Conservation (phyloP, 2,797 vertebrate genomes). For the Melopsittacus undulatus region DNA sequence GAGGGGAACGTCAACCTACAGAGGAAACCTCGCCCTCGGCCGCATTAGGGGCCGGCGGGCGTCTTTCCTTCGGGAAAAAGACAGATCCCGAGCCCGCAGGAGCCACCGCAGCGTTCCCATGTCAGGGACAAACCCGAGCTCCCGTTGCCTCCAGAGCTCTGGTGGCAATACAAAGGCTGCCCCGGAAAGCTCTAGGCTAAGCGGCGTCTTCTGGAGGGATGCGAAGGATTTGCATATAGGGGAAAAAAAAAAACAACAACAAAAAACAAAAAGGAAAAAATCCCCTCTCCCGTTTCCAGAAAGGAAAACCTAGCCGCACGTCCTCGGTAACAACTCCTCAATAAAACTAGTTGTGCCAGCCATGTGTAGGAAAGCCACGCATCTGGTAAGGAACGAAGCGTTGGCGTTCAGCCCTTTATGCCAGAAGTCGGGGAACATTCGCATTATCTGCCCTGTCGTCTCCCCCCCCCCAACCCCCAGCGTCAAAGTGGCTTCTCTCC, state of each 20-base stretch:
- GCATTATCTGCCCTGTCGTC: constrained; percentile 49
- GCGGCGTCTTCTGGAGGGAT: constrained; percentile 57
- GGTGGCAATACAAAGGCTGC: constrained; percentile 78
- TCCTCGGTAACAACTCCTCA: constrained; percentile 66
- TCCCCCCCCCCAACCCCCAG: background rate
- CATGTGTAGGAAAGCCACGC: constrained; percentile 52
- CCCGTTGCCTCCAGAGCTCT: constrained; percentile 68
- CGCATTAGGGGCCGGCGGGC: constrained; percentile 49
- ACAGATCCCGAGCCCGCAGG: constrained; percentile 57
- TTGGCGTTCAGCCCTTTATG: constrained; percentile 51
- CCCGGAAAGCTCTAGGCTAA: constrained; percentile 73
- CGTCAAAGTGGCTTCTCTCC: constrained; percentile 59
- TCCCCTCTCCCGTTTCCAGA: constrained; percentile 40
- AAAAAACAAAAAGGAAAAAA: background rate
- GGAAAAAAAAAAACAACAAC: background rate
- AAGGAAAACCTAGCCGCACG: constrained; percentile 60
- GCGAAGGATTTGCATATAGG: constrained; percentile 57
- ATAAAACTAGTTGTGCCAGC: constrained; percentile 76
- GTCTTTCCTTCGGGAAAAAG: constrained; percentile 55
- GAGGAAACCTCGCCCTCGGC: constrained; percentile 62
- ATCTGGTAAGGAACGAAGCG: constrained; percentile 38
- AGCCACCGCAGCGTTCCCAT: constrained; percentile 74
- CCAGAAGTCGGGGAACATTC: constrained; percentile 50
- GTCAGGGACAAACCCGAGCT: constrained; percentile 58
- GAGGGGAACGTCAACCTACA: constrained; percentile 67